Percentiles rank a stretch among this genome's conserved stretches.
Evolutionary conservation across 2,797 vertebrate genomes (phyloP).

Genomic region (Coranthus polyacanthus): DNA sequence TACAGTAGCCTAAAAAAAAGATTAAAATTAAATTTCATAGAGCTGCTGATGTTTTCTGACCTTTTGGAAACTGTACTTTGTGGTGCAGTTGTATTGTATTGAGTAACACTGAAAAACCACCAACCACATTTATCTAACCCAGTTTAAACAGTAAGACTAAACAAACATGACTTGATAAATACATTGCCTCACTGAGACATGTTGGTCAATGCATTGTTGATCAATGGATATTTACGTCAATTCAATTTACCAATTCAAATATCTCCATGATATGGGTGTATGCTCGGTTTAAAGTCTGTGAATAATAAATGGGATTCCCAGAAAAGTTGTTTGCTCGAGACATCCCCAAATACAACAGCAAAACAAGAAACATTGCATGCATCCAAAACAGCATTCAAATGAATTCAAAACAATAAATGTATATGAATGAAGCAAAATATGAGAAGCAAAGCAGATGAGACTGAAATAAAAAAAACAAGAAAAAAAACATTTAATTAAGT

Average conservation of each 20-base stretch:
- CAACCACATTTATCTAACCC: too few relatives aligned
- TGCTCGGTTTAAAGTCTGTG: background rate
- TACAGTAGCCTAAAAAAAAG: background rate
- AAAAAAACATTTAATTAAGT: background rate
- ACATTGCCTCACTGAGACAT: background rate
- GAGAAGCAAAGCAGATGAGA: constrained; percentile 52
- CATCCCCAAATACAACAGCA: constrained; percentile 18
- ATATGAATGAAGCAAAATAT: constrained; percentile 30
- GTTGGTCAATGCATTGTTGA: background rate
- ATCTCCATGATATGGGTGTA: background rate
- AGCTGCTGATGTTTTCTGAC: too few relatives aligned
- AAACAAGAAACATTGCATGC: constrained; percentile 14
- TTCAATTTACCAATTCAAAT: background rate
- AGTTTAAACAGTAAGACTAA: too few relatives aligned
- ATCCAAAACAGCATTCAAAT: constrained; percentile 36
- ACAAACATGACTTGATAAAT: too few relatives aligned
- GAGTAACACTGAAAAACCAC: background rate
- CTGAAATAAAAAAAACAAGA: constrained; percentile 31
- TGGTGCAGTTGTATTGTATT: background rate
- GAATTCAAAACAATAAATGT: constrained; percentile 39
- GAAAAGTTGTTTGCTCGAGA: background rate
- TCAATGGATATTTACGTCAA: background rate
- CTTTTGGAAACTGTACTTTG: background rate
- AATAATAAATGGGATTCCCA: background rate
- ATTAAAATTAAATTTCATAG: too few relatives aligned